Conservation (phyloP, 2,888 invertebrate species). For the Caenorhabditis sulstoni region DNA sequence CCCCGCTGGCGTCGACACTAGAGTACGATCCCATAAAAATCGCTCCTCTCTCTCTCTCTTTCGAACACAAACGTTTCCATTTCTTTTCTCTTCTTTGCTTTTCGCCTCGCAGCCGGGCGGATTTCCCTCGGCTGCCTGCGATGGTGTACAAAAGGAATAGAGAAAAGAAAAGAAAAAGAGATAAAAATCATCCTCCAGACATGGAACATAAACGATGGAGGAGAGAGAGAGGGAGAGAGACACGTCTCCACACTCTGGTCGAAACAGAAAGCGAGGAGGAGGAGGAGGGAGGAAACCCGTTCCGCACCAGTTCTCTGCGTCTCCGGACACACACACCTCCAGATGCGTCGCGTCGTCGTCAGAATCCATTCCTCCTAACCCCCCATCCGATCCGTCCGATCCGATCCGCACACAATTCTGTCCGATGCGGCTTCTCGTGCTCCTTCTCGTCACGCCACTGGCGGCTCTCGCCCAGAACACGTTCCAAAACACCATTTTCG, state of each 20-base stretch:
- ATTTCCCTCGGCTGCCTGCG: conserved; percentile 1
- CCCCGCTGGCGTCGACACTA: no score
- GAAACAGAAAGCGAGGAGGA: no score
- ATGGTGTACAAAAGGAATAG: not conserved
- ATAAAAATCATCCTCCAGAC: conserved; percentile 36
- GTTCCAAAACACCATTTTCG: conserved; percentile 59
- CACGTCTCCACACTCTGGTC: conserved; percentile 22
- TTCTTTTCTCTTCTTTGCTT: conserved; percentile 6
- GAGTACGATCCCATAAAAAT: no score
- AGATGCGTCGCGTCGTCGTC: no score
- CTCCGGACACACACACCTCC: not conserved
- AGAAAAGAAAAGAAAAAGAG: conserved; percentile 40
- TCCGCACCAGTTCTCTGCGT: conserved; percentile 52
- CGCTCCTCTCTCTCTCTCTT: no score
- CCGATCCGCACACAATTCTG: no score
- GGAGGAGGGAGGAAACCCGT: no score
- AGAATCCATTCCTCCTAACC: conserved; percentile 17
- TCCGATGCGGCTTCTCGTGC: not conserved
- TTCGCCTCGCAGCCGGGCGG: no score
- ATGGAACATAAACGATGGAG: conserved; percentile 52
- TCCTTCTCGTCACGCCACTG: conserved; percentile 6
- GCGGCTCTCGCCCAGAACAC: conserved; percentile 30
- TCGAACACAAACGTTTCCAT: no score
- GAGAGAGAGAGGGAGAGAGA: not conserved
- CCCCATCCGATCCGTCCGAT: no score